Evolutionary conservation across 2,888 invertebrate species (phyloP).

Genomic region (Rhagonycha lutea): DNA sequence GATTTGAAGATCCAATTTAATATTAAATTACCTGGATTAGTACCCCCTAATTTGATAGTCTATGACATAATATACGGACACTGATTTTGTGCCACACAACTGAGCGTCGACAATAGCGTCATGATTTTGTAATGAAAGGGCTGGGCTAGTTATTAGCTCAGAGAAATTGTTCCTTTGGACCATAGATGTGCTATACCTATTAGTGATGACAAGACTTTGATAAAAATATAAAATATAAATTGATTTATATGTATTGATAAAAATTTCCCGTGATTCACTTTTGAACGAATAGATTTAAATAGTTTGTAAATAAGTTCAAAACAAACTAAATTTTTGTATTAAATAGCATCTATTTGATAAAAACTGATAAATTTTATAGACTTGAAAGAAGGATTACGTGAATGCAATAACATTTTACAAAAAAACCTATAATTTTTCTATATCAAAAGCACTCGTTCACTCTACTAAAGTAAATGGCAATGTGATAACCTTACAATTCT

Average conservation of each 20-base stretch:
- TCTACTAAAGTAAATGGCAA: conserved; percentile 24
- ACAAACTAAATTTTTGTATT: no score
- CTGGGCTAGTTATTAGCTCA: no score
- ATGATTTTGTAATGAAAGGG: no score
- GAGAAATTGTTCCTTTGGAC: no score
- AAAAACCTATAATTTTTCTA: conserved; percentile 29
- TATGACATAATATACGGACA: no score
- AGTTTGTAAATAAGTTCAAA: not conserved
- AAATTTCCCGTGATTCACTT: not conserved
- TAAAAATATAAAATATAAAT: not conserved
- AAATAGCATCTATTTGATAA: conserved; percentile 10
- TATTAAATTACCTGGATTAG: no score
- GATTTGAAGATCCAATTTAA: no score
- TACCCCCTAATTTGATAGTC: no score
- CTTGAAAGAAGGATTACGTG: conserved; percentile 31
- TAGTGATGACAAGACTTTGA: not conserved
- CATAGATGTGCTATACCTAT: not conserved
- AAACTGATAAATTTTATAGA: conserved; percentile 32
- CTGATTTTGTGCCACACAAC: no score
- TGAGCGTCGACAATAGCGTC: no score
- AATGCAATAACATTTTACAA: conserved; percentile 33
- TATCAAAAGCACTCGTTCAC: conserved; percentile 28
- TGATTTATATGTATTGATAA: not conserved
- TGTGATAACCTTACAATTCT: conserved; percentile 16
- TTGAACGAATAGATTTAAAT: not conserved